Evolutionary conservation across 64 coral and sea anemone genomes (phyloP).

Genomic region (Cladopsammia gracilis): DNA sequence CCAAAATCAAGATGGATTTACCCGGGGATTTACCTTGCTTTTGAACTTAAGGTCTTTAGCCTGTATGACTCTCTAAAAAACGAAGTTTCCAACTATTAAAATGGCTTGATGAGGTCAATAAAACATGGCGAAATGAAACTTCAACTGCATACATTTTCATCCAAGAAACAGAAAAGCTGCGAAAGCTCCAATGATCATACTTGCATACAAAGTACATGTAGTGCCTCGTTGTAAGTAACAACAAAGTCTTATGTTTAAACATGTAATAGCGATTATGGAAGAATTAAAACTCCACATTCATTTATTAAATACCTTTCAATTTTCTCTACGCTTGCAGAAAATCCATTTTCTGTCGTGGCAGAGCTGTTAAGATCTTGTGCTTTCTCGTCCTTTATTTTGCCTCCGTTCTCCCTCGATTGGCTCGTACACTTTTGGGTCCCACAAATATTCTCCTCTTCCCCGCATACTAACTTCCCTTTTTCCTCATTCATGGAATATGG

Average conservation of each 20-base stretch:
- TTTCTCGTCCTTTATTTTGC: constrained; percentile 33
- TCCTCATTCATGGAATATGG: constrained; percentile 40
- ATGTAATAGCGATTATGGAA: too few species aligned
- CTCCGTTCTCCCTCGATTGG: neutral
- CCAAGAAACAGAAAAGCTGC: too few species aligned
- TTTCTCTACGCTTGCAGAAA: neutral
- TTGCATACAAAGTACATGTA: too few species aligned
- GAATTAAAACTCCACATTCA: neutral
- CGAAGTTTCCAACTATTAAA: too few species aligned
- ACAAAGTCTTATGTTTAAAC: too few species aligned
- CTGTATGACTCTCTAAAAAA: too few species aligned
- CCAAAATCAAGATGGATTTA: too few species aligned
- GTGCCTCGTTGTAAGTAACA: too few species aligned
- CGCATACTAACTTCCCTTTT: constrained; percentile 30
- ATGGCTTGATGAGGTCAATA: neutral
- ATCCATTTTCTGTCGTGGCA: neutral
- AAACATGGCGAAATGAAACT: neutral
- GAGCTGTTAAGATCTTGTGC: neutral
- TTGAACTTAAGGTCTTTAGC: too few species aligned
- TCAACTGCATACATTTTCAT: neutral
- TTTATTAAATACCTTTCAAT: constrained; percentile 7
- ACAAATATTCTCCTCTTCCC: constrained; percentile 32
- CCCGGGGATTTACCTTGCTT: too few species aligned
- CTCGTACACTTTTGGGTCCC: neutral
- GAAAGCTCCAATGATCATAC: too few species aligned